phyloP scores from a whole-genome alignment of 1,140 invertebrate species.

The Gyrodactylus salaris region DNA sequence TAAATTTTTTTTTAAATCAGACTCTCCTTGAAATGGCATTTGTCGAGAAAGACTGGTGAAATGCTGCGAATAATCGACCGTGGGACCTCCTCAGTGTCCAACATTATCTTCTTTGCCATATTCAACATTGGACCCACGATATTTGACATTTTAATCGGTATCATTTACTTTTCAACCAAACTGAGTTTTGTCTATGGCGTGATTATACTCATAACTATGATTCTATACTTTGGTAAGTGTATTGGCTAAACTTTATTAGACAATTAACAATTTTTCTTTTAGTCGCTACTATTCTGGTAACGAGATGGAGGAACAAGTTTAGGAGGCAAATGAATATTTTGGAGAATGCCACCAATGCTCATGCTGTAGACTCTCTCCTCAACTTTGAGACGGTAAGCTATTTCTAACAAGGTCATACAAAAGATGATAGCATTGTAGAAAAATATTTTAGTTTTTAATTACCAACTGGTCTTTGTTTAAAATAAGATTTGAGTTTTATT shows the following conservation, averaged over 20 bases:
- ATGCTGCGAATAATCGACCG: conserved; percentile 35
- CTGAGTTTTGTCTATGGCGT: conserved; percentile 71
- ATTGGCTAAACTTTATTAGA: background rate
- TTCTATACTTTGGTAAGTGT: conserved; percentile 48
- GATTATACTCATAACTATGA: conserved; percentile 65
- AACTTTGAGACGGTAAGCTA: conserved; percentile 69
- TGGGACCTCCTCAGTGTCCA: conserved; percentile 6
- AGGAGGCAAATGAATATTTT: conserved; percentile 58
- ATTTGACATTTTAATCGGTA: conserved; percentile 57
- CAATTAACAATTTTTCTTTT: background rate
- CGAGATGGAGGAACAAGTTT: conserved; percentile 78
- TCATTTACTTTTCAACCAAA: conserved; percentile 44
- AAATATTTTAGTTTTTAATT: background rate
- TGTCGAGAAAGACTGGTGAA: conserved; percentile 64
- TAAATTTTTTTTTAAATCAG: conserved; percentile 11
- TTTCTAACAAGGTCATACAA: too few species aligned
- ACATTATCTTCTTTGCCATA: conserved; percentile 20
- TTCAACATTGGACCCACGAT: conserved; percentile 51
- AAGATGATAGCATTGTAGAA: background rate
- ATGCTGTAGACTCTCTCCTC: conserved; percentile 66
- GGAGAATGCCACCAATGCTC: conserved; percentile 56
- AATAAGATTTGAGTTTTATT: conserved; percentile 9
- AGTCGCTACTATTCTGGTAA: conserved; percentile 49
- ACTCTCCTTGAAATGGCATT: conserved; percentile 37
- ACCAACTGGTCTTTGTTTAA: too few species aligned